phyloP scores from a whole-genome alignment of 2,797 vertebrate species.

The Crotalus adamanteus region DNA sequence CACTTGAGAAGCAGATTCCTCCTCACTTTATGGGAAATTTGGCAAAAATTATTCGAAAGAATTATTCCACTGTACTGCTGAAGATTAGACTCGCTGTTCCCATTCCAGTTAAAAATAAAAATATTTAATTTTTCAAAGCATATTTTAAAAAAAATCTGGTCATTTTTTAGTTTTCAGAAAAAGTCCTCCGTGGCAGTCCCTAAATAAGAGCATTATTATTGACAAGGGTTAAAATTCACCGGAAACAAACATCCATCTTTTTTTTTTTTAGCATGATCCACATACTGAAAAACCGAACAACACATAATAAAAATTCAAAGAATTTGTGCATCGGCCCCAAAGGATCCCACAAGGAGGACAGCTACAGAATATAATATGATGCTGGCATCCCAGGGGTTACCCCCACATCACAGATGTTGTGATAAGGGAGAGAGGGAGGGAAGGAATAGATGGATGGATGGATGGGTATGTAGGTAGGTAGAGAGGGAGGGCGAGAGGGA shows the following conservation, averaged over 20 bases:
- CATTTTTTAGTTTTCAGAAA: neutral
- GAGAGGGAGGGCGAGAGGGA: no score
- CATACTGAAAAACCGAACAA: neutral
- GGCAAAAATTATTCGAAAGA: neutral
- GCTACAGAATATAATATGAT: neutral
- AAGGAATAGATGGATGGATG: no score
- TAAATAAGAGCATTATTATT: neutral
- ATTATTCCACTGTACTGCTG: neutral
- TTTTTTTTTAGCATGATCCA: neutral
- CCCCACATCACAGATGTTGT: neutral
- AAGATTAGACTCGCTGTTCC: conserved; percentile 8
- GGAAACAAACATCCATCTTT: neutral
- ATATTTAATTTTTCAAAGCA: neutral
- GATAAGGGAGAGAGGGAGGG: no score
- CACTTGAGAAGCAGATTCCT: neutral
- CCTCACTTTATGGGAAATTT: conserved; percentile 29
- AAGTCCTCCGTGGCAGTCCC: neutral
- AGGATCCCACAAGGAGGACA: neutral
- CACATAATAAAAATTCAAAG: neutral
- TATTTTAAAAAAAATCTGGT: neutral
- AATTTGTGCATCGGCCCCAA: neutral
- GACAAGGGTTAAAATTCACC: neutral
- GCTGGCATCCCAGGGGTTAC: neutral
- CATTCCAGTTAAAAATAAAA: neutral
- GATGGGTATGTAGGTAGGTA: no score